These are phyloP conservation scores for Strix aluco DNA, from an alignment of 2,113 vertebrate genomes.

Conservation along the genomic window DNA sequence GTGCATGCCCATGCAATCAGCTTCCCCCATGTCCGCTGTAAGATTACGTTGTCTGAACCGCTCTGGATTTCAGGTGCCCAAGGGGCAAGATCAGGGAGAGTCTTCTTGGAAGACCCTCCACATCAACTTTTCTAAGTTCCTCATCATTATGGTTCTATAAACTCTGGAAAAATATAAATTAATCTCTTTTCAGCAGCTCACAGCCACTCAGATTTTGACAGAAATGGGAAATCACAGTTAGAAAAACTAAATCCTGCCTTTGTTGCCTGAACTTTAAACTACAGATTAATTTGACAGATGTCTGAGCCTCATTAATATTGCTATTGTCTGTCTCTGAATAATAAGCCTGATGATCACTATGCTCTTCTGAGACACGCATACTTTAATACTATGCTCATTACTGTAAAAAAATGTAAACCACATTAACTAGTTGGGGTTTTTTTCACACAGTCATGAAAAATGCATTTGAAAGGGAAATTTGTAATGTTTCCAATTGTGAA, in stretches of 20 bases:
- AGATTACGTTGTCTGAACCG: background rate
- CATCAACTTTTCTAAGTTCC: background rate
- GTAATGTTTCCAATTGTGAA: background rate
- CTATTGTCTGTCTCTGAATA: constrained; percentile 27
- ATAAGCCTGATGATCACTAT: background rate
- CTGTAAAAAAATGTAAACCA: background rate
- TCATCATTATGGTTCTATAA: background rate
- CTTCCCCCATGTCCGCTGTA: background rate
- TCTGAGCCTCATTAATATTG: constrained; percentile 47
- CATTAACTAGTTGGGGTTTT: background rate
- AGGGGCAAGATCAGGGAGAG: background rate
- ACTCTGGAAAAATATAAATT: background rate
- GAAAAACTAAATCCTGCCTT: constrained; percentile 25
- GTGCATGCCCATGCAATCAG: background rate
- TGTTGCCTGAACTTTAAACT: background rate
- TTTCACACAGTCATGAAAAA: background rate
- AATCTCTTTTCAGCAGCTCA: background rate
- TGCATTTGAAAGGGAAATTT: background rate
- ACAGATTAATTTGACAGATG: constrained; percentile 37
- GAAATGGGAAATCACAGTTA: constrained; percentile 39
- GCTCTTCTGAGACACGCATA: background rate
- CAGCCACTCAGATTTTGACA: background rate
- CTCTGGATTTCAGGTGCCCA: background rate
- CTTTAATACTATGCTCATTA: background rate
- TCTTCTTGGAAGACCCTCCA: background rate